Evolutionary conservation across 1,140 invertebrate genomes (phyloP).

Genomic region (Drosophila seguyi): DNA sequence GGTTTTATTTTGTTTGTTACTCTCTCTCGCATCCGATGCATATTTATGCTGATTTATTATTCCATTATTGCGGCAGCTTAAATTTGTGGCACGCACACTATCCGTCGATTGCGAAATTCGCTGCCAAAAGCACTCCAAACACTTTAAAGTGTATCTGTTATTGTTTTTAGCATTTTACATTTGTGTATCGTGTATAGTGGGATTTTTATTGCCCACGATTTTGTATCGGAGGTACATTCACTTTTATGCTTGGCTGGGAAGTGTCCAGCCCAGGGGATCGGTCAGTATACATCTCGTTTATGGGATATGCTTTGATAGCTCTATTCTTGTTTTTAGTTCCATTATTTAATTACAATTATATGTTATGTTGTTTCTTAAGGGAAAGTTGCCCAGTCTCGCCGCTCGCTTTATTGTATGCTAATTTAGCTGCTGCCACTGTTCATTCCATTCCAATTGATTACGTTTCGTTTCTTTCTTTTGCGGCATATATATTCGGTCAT

Average conservation of each 20-base stretch:
- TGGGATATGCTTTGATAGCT: slow-evolving; percentile 4
- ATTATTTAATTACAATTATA: slow-evolving; percentile 10
- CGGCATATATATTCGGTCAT: slow-evolving; percentile 82
- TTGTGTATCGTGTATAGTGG: slow-evolving; percentile 24
- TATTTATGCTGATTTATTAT: slow-evolving; percentile 80
- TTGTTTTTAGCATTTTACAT: slow-evolving; percentile 32
- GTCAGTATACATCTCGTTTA: neutral
- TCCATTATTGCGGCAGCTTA: slow-evolving; percentile 70
- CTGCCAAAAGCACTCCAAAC: slow-evolving; percentile 42
- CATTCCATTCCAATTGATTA: slow-evolving; percentile 44
- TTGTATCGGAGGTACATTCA: slow-evolving; percentile 49
- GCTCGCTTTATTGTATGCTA: slow-evolving; percentile 75
- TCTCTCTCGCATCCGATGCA: slow-evolving; percentile 44
- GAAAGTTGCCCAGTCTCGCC: slow-evolving; percentile 44
- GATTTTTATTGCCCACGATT: slow-evolving; percentile 46
- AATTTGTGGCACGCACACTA: slow-evolving; percentile 72
- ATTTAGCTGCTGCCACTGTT: slow-evolving; percentile 64
- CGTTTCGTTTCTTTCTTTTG: slow-evolving; percentile 56
- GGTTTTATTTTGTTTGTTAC: neutral
- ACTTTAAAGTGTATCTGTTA: slow-evolving; percentile 16
- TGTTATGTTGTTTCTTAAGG: neutral
- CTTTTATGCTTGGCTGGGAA: slow-evolving; percentile 43
- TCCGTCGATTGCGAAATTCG: slow-evolving; percentile 52
- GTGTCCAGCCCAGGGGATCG: slow-evolving; percentile 1
- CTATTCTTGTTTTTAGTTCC: neutral